Evolutionary conservation across 2,113 vertebrate genomes (phyloP), one percentile per base, ranked within the genome.

Genomic region (Acrocephalus arundinaceus): DNA sequence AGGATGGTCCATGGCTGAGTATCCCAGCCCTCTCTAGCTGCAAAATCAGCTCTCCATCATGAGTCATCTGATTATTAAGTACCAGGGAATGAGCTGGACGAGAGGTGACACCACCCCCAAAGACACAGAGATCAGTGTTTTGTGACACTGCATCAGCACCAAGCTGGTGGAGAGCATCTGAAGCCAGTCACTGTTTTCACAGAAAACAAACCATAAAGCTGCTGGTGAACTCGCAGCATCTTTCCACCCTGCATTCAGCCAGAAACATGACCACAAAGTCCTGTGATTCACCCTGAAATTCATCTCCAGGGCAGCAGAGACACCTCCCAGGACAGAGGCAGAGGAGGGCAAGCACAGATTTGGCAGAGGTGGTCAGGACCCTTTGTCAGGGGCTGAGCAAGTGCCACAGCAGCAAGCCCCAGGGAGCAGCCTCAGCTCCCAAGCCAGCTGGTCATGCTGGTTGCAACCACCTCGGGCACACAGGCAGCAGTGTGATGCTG

Each of bases 41-140:
- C 31, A 90, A 80, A 79, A 92, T 80, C 54, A 73, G 45, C 51
- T 58, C 28, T 73, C 41, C n/a, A 11, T 66, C 76, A 48, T 59
- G 55, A 90, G 58, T 86, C 85, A 93, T 86, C 75, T 58, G 68
- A 86, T 90, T 83, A 94, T 46, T 52, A n/a, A 70, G 79, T 80
- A 85, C 27, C 85, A 90, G 85, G 55, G 59, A 86, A 86, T 6
- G 3, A 77, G 35, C 63, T 58, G 79, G 68, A 63, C 55, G 66
- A 77, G 63, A 93, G n/a, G 55, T 74, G 90, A 88, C 83, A 85
- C 62, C 54, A 66, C 23, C 33, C 68, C 51, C 43, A 85, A 83
- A 67, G 63, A 90, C 85, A 83, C 41, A 67, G 82, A 87, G 52
- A 63, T 43, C 76, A 67, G 24, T 74, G 85, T 54, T 95, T 88